Base-by-base conservation (phyloP, 2,888 invertebrate species). In the Folsomia candida region DNA sequence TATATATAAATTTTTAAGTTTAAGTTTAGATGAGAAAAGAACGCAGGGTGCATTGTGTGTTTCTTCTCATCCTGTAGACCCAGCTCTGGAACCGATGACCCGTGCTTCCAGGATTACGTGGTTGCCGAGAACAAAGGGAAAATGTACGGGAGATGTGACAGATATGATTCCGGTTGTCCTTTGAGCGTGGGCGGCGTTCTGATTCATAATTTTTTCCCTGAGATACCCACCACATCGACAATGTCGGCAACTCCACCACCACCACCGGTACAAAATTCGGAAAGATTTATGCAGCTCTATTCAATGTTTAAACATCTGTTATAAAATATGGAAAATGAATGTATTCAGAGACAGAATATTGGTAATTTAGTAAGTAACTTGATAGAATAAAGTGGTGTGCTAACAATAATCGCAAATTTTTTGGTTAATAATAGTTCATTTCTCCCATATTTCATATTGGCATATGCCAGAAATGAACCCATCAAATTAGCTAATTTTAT, bases 51-150 rank as follows among this genome's bases (percentile, higher is more conserved):
- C n/a, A n/a, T n/a, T 65, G 29, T 37, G 28, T 20, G 47, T 24
- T 28, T 54, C 26, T 54, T n/a, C n/a, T n/a, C n/a, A n/a, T n/a
- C n/a, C n/a, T n/a, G n/a, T 37, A 75, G 75, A 14, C 75, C 75
- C 1, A 75, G 73, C 29, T 54, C 69, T 14, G 73, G 75, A 14
- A 26, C 29, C 1, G 67, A 66, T 25, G 73, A 73, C 20, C 65
- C 67, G 0, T 75, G 75, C 25, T 71, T 66, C 51, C 24, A 25
- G 11, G 71, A 71, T 1, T 75, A 75, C 24, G 14, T 71, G 11
- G 60, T 37, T 29, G 75, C 73, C 4, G 75, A 75, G 59, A 27
- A 63, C 4, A 62, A 51, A 14, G 75, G 75, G 51, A n/a, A 9
- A 22, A 54, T 54, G 9, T 61, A 27, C 57, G 70, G 70, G 24